These are phyloP conservation scores for Pseudotriccus pelzelni DNA, from an alignment of 2,797 vertebrate genomes.

Conservation along the genomic window DNA sequence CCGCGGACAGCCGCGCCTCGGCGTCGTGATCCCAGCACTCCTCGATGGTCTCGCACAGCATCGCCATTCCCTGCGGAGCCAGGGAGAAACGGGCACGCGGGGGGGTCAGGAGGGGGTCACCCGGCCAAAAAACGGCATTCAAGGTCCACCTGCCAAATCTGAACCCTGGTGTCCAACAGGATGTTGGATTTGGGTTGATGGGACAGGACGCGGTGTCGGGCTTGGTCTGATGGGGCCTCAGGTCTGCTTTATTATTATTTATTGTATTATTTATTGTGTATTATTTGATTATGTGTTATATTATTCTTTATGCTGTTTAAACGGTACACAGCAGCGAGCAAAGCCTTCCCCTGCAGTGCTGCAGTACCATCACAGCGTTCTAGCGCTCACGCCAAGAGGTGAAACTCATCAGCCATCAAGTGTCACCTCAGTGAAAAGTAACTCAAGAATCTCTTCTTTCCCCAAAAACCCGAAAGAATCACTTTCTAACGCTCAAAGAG, in stretches of 20 bases:
- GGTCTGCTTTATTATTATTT: neutral
- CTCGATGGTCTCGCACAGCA: conserved; percentile 96
- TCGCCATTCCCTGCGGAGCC: conserved; percentile 86
- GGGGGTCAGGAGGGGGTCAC: neutral
- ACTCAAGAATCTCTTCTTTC: neutral
- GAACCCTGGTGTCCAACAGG: neutral
- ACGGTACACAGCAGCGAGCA: neutral
- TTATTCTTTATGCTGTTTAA: neutral
- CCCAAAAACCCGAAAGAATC: neutral
- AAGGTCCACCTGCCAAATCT: neutral
- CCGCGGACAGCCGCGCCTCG: conserved; percentile 93
- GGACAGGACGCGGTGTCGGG: rapidly evolving
- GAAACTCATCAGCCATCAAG: neutral
- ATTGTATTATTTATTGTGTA: neutral
- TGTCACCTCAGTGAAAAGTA: neutral
- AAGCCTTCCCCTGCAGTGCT: neutral
- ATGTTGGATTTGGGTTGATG: rapidly evolving
- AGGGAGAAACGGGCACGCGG: too few species aligned
- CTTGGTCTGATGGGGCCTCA: neutral
- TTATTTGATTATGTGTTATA: neutral
- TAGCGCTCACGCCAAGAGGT: neutral
- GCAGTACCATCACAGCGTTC: neutral
- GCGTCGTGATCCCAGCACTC: conserved; percentile 99
- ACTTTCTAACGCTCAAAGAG: neutral
- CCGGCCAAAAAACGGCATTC: rapidly evolving